These are phyloP conservation scores for Apis florea DNA, from an alignment of 1,140 invertebrate genomes.

Conservation along the genomic window DNA sequence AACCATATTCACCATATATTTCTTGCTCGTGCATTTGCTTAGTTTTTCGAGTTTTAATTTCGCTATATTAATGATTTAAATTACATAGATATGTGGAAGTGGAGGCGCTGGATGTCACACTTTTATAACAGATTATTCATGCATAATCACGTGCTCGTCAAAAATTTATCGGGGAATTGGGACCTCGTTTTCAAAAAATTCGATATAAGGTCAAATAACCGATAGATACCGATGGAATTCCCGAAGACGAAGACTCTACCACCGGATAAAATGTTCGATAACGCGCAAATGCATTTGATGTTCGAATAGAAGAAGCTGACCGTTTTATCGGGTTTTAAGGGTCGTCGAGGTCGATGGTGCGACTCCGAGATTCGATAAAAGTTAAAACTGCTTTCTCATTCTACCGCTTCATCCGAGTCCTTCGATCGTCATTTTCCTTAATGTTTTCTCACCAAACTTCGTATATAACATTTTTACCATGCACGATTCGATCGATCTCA, in stretches of 20 bases:
- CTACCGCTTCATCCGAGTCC: neutral
- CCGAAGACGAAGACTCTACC: conserved; percentile 2
- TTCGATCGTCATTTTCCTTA: conserved; percentile 1
- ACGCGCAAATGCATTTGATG: conserved; percentile 22
- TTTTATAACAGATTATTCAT: neutral
- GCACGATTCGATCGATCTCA: conserved; percentile 9
- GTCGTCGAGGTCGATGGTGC: conserved; percentile 63
- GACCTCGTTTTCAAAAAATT: neutral
- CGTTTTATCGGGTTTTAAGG: conserved; percentile 57
- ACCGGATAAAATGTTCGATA: conserved; percentile 40
- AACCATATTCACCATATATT: neutral
- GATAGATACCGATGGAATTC: conserved; percentile 6
- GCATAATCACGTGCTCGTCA: neutral
- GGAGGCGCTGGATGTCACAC: too few relatives aligned
- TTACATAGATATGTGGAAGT: neutral
- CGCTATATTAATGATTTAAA: neutral
- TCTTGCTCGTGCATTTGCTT: neutral
- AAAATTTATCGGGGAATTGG: neutral
- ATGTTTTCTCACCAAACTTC: neutral
- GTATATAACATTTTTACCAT: conserved; percentile 7
- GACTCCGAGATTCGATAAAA: conserved; percentile 63
- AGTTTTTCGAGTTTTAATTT: neutral
- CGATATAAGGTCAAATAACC: conserved; percentile 1
- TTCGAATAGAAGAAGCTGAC: conserved; percentile 21
- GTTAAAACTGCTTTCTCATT: conserved; percentile 34